Percentiles rank a stretch among this genome's conserved stretches.
Evolutionary conservation across 2,888 invertebrate species (phyloP).

Genomic region (Icerya purchasi): DNA sequence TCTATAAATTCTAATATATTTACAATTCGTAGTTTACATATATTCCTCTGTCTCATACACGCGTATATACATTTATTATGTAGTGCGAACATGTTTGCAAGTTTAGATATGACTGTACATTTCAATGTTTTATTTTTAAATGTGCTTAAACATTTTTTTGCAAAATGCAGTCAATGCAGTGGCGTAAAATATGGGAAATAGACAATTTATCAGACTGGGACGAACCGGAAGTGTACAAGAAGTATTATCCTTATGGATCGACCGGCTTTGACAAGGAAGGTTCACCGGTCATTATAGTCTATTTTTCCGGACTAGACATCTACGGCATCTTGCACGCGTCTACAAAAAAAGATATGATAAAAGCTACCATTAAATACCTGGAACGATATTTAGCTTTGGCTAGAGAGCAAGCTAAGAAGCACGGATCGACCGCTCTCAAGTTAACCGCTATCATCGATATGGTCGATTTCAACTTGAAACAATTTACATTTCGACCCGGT

Average conservation of each 20-base stretch:
- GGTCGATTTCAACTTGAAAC: conserved; percentile 52
- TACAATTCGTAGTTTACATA: too few species aligned
- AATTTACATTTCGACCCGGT: conserved; percentile 73
- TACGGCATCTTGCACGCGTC: conserved; percentile 57
- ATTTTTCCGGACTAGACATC: conserved; percentile 59
- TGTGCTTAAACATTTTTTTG: conserved; percentile 15
- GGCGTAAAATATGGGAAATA: conserved; percentile 54
- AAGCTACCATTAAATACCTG: conserved; percentile 29
- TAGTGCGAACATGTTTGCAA: too few species aligned
- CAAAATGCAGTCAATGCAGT: conserved; percentile 50
- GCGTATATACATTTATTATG: too few species aligned
- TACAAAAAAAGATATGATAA: conserved; percentile 47
- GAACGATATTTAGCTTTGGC: conserved; percentile 34
- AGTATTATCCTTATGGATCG: conserved; percentile 56
- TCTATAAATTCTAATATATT: too few species aligned
- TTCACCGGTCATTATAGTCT: conserved; percentile 60
- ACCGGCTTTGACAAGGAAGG: conserved; percentile 67
- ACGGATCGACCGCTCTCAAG: conserved; percentile 42
- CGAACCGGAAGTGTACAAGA: conserved; percentile 42
- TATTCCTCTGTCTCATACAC: too few species aligned
- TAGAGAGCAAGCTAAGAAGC: conserved; percentile 34
- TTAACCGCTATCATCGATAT: conserved; percentile 51
- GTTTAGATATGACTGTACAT: too few species aligned
- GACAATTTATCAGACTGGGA: conserved; percentile 47
- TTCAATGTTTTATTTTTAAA: background rate